Evolutionary conservation across 2,797 vertebrate species (phyloP), one percentile per base, ranked within the genome.

Genomic region (Neosalanx taihuensis): DNA sequence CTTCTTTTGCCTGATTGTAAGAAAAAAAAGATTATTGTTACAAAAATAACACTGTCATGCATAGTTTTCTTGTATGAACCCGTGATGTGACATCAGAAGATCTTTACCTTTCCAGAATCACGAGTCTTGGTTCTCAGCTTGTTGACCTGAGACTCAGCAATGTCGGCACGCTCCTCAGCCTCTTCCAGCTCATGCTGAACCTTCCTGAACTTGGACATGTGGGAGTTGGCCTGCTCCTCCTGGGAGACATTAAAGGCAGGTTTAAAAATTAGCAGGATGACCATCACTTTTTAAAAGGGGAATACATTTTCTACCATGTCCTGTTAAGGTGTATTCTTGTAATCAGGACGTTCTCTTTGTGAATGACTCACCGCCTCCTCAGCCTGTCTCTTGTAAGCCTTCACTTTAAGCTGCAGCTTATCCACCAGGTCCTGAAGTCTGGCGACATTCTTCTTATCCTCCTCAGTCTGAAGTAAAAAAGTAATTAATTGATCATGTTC

Each of bases 361-460:
- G 23, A 26, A 26, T 26, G 26, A 53, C 93, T 92, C 80, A 94
- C 93, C 76, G 91, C 71, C 72, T 94, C 93, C 71, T 93, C 92
- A 51, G 92, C 83, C 85, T 93, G 92, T 62, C 91, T 90, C 87
- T 93, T 93, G 69, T 92, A 94, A 71, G 91, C 76, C 60, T 93
- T 94, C 79, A 93, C 92, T 76, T 93, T 94, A 57, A 92, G 57
- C 37, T 94, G 92, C 65, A 94, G 81, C 66, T 94, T 94, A 79
- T 94, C 91, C 31, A 94, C 92, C 46, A 94, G 79, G 64, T 92
- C 93, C 29, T 93, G 92, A 65, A 93, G 91, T 59, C 93, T 90
- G 33, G 89, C 82, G 26, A 93, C 69, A 72, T 94, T 94, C 87
- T 93, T 94, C 67, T 90, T 76, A 67, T 94, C 92, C 87, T 94